Evolutionary conservation across 2,797 vertebrate genomes (phyloP).

Genomic region (Vultur gryphus): DNA sequence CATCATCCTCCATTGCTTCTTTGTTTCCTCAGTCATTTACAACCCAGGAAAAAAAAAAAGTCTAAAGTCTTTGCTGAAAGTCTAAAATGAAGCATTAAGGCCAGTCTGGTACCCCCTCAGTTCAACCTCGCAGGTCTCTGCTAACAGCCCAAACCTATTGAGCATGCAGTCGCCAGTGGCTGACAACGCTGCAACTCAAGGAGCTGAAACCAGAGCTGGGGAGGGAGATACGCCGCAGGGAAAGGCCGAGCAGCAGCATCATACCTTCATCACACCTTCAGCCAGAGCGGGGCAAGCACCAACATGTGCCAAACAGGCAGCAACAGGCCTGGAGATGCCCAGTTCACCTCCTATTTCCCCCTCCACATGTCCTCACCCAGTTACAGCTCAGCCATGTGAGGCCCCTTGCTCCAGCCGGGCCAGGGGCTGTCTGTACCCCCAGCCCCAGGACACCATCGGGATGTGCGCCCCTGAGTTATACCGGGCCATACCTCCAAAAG

Average conservation of each 20-base stretch:
- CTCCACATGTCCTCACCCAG: fast-evolving
- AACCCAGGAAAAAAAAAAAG: not conserved
- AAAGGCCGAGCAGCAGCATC: not conserved
- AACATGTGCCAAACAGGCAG: fast-evolving
- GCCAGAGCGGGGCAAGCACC: not conserved
- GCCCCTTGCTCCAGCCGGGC: fast-evolving
- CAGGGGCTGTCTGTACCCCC: not conserved
- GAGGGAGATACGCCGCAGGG: fast-evolving
- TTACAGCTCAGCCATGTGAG: fast-evolving
- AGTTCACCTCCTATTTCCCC: fast-evolving
- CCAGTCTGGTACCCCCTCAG: not conserved
- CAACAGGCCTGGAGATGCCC: not conserved
- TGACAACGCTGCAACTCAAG: not conserved
- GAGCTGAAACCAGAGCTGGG: not conserved
- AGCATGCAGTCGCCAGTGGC: fast-evolving
- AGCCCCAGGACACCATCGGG: not conserved
- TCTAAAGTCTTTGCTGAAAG: not conserved
- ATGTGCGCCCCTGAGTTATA: fast-evolving
- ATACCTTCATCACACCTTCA: not conserved
- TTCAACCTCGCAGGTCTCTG: not conserved
- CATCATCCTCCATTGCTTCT: not conserved
- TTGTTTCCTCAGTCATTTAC: not conserved
- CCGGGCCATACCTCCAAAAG: not conserved
- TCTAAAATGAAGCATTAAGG: too few relatives aligned
- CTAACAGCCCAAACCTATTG: fast-evolving